phyloP scores from a whole-genome alignment of 2,113 vertebrate genomes.

The Psilopsiagon aurifrons region DNA sequence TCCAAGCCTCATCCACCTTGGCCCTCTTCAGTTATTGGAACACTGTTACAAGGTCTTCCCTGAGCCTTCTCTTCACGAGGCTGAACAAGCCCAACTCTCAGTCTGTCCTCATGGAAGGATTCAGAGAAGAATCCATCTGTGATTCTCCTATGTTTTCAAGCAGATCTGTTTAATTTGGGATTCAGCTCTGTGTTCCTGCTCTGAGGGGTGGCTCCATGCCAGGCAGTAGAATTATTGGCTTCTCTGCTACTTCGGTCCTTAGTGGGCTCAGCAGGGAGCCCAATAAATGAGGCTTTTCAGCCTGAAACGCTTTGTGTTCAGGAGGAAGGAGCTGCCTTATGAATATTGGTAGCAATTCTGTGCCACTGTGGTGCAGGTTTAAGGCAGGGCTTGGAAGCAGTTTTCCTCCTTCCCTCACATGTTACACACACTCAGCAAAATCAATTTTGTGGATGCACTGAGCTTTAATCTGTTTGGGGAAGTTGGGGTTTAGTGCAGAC shows the following conservation, averaged over 20 bases:
- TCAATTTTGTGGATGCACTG: neutral
- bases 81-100: neutral
- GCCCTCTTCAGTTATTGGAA: neutral
- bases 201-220: neutral
- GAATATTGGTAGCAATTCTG: neutral
- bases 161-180: neutral
- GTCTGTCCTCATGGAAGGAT: neutral
- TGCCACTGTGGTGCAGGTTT: neutral
- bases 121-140: neutral
- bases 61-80: neutral
- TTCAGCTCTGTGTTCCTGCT: neutral
- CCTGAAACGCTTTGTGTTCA: neutral
- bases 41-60: neutral
- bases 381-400: neutral
- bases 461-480: neutral
- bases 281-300: neutral
- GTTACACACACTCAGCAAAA: neutral
- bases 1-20: neutral
- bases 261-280: neutral
- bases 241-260: neutral
- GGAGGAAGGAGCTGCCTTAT: neutral
- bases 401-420: neutral
- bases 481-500: neutral
- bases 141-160: neutral
- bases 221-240: neutral